A percentile compares a stretch with the other conserved stretches of the same genome.
Conservation (phyloP, 2,888 invertebrate genomes). For the Hydropsyche betteni region DNA sequence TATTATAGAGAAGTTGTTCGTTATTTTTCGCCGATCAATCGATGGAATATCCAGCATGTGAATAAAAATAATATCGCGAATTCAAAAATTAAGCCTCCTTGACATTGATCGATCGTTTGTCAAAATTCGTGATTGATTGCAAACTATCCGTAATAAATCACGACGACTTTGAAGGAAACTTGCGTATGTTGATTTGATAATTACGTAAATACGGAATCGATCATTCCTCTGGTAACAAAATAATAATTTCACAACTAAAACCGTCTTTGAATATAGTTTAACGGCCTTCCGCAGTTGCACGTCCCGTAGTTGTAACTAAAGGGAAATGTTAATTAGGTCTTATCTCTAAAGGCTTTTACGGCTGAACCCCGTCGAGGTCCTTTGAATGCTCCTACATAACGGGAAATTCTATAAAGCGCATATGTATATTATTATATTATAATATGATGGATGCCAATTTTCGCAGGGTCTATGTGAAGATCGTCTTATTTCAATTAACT, state of each 20-base stretch:
- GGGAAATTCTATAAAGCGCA: neutral
- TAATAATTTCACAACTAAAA: too few relatives aligned
- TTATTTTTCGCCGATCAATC: too few relatives aligned
- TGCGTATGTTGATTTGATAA: too few relatives aligned
- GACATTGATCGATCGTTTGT: slow-evolving; percentile 16
- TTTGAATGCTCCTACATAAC: neutral
- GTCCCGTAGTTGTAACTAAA: neutral
- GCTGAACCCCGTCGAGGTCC: slow-evolving; percentile 5
- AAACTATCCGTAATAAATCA: slow-evolving; percentile 12
- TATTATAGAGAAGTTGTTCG: too few relatives aligned
- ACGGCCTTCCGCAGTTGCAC: neutral
- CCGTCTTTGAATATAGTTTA: too few relatives aligned
- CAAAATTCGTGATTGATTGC: slow-evolving; percentile 1
- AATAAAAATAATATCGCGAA: neutral
- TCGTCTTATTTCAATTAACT: slow-evolving; percentile 22
- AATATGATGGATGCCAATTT: slow-evolving; percentile 13
- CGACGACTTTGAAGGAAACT: neutral
- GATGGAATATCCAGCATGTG: too few relatives aligned
- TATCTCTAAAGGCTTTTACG: slow-evolving; percentile 13
- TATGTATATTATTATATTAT: too few relatives aligned
- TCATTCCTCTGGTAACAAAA: too few relatives aligned
- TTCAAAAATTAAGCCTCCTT: slow-evolving; percentile 1
- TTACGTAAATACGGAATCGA: too few relatives aligned
- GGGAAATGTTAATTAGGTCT: slow-evolving; percentile 19
- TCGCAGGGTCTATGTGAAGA: neutral